A percentile compares a stretch with the other conserved stretches of the same genome.
phyloP scores from a whole-genome alignment of 2,888 invertebrate species.

The Cheilosia vulpina region DNA sequence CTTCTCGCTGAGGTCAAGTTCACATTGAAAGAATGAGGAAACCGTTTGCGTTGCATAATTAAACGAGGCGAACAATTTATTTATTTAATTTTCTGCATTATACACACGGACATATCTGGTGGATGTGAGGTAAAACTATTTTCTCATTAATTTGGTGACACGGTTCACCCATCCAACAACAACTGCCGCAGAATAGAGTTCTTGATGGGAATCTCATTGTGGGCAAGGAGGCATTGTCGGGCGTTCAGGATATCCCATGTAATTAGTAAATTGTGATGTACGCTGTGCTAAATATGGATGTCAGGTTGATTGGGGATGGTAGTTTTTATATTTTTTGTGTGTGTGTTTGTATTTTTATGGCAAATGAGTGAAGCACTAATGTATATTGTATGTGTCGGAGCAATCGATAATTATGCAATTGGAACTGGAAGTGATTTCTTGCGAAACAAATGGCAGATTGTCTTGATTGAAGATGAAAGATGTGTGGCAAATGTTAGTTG shows the following conservation, averaged over 20 bases:
- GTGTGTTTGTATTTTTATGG: too few species aligned
- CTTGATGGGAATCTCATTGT: neutral
- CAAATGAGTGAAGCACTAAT: too few species aligned
- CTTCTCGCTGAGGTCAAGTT: constrained; percentile 29
- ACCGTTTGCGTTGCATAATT: constrained; percentile 14
- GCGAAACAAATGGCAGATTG: too few species aligned
- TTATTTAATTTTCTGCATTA: constrained; percentile 3
- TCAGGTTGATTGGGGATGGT: neutral
- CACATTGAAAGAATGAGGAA: neutral
- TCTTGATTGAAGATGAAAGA: too few species aligned
- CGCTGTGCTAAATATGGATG: neutral
- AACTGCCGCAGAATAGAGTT: neutral
- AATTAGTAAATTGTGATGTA: neutral
- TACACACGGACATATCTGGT: neutral
- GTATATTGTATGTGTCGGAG: too few species aligned
- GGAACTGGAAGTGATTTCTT: too few species aligned
- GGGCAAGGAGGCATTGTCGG: neutral
- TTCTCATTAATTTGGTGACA: constrained; percentile 22
- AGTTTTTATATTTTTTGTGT: neutral
- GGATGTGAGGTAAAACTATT: neutral
- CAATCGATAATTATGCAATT: too few species aligned
- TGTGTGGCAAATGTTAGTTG: too few species aligned
- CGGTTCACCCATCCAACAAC: neutral
- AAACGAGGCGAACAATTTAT: constrained; percentile 11
- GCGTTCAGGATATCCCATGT: neutral